phyloP scores from a whole-genome alignment of 2,888 invertebrate genomes.

The Apotomis turbidana region DNA sequence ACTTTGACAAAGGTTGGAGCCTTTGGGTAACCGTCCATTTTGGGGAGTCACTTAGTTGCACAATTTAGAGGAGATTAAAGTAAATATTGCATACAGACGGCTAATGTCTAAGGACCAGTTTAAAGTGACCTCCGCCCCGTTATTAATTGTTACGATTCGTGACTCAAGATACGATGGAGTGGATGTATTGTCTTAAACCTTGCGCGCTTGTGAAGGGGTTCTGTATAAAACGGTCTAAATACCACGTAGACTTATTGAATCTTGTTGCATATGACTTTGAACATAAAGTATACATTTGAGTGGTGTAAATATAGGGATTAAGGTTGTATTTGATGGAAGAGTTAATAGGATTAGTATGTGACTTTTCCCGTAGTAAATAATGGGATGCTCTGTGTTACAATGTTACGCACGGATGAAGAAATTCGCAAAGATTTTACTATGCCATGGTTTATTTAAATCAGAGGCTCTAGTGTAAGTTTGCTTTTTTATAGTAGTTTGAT shows the following conservation, averaged over 20 bases:
- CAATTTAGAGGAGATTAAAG: conserved; percentile 25
- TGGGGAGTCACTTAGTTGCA: conserved; percentile 21
- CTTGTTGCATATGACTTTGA: background rate
- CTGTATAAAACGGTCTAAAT: background rate
- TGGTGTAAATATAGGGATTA: background rate
- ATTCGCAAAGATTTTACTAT: conserved; percentile 4
- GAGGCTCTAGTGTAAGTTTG: too few species aligned
- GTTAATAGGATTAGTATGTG: conserved; percentile 27
- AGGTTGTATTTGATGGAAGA: background rate
- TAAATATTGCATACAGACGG: conserved; percentile 17
- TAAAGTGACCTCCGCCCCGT: background rate
- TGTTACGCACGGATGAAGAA: conserved; percentile 19
- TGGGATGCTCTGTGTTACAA: conserved; percentile 1
- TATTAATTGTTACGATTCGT: background rate
- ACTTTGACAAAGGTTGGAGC: conserved; percentile 14
- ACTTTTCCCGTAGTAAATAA: conserved; percentile 29
- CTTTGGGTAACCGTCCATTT: conserved; percentile 16
- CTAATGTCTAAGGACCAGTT: conserved; percentile 1
- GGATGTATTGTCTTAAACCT: conserved; percentile 23
- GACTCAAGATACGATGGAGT: background rate
- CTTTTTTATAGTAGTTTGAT: too few species aligned
- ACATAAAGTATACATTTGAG: background rate
- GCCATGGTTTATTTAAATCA: too few species aligned
- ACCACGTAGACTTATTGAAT: background rate
- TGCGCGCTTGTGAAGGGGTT: conserved; percentile 2